phyloP scores from a whole-genome alignment of 1,140 invertebrate genomes.

The Drosophila mayri region DNA sequence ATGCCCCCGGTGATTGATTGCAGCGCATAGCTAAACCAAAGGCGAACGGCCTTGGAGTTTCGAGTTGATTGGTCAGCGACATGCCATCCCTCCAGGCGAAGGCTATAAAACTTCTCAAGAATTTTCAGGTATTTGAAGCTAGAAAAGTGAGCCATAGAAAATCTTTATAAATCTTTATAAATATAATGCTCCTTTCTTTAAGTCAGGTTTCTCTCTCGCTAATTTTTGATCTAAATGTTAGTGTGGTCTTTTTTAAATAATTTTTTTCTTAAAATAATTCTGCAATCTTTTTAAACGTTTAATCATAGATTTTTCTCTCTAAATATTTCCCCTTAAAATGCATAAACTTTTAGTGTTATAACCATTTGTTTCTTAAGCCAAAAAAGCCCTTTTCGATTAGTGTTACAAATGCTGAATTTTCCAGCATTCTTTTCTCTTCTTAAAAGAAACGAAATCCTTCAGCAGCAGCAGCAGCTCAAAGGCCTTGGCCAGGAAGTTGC shows the following conservation, averaged over 20 bases:
- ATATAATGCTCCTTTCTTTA: too few species aligned
- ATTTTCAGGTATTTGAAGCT: background rate
- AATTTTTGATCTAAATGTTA: too few species aligned
- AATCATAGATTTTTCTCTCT: too few species aligned
- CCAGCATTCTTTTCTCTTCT: background rate
- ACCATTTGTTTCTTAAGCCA: too few species aligned
- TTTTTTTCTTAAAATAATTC: too few species aligned
- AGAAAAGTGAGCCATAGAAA: background rate
- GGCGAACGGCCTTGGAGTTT: conserved; percentile 13
- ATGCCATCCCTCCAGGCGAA: conserved; percentile 11
- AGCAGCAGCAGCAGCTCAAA: conserved; percentile 3
- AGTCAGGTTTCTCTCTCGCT: too few species aligned
- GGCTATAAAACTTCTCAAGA: too few species aligned
- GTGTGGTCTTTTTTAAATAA: too few species aligned
- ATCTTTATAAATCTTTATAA: background rate
- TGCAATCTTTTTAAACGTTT: too few species aligned
- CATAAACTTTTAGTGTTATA: too few species aligned
- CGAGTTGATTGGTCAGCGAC: conserved; percentile 35
- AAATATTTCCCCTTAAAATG: too few species aligned
- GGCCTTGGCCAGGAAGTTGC: background rate
- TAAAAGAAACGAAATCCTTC: background rate
- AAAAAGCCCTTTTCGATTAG: too few species aligned
- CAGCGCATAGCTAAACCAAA: conserved; percentile 1
- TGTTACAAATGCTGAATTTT: background rate
- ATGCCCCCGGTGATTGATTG: conserved; percentile 34